Base-by-base conservation (phyloP, 2,888 invertebrate species). In the Epistrophe eligans region DNA sequence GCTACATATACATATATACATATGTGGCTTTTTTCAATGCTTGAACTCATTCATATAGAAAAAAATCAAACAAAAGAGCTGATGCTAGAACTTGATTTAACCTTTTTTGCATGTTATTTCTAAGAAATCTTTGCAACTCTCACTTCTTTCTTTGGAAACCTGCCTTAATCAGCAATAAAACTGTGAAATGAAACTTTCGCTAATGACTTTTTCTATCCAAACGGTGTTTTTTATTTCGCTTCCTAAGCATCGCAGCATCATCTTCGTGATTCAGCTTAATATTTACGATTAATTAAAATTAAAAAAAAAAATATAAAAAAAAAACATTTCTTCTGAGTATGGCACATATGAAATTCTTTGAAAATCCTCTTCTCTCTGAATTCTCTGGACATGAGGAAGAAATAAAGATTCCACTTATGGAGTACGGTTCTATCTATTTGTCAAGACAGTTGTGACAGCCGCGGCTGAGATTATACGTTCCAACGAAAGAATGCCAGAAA, bases 361-460 rank as follows among this genome's bases (percentile, higher is more conserved):
- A 45, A 38, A 66, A 24, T 28, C 55, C 28, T 32, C 50, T 15
- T 3, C 5, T 15, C 4, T 32, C 15, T 11, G 28, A 38, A 60
- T 66, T 45, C 35, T 45, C 35, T 45, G 10, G 7, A n/a, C 57
- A 81, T 58, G 40, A 71, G 74, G 74, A 82, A 87, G 72, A 76
- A 67, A 87, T 79, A 79, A 83, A 77, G 48, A 72, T 79, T 79
- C 79, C 77, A 17, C 83, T 74, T 71, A 79, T 55, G 74, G 80
- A 40, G 76, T 73, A 76, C 60, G 64, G 79, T 87, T 83, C 79
- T 79, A 72, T 77, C 83, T 76, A 83, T 87, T 83, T 83, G 83
- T 87, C 87, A 87, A 72, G 76, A 55, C 66, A 62, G 79, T 67
- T 87, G 83, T 87, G 87, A 87, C 83, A 87, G 87, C 71, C 52